A percentile compares a stretch with the other conserved stretches of the same genome.
Conservation (phyloP, 2,113 vertebrate genomes). For the Petromus typicus region DNA sequence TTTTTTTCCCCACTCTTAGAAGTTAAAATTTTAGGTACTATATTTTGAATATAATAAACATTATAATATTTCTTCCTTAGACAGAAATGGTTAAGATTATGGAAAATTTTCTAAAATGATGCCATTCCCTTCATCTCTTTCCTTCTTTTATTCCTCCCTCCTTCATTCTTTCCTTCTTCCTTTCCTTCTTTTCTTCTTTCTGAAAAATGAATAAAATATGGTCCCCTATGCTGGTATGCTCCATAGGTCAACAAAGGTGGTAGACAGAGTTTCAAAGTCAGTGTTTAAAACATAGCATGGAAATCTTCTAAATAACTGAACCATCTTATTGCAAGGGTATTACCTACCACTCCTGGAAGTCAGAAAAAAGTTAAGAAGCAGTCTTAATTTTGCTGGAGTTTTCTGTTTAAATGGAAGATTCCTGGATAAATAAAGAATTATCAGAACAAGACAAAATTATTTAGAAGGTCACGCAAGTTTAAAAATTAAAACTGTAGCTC, state of each 20-base stretch:
- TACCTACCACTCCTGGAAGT: not conserved
- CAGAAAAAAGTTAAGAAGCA: not conserved
- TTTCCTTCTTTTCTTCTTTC: not conserved
- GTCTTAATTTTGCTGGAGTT: not conserved
- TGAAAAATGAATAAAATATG: not conserved
- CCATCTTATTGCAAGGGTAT: not conserved
- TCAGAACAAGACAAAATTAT: not conserved
- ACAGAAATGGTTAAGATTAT: conserved; percentile 31
- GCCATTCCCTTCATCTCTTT: not conserved
- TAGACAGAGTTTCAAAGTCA: not conserved
- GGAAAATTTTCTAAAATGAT: conserved; percentile 11
- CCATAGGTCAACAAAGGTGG: not conserved
- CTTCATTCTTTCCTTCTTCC: not conserved
- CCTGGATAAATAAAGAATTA: not conserved
- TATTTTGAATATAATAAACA: conserved; percentile 40
- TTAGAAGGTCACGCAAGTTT: not conserved
- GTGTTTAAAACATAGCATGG: not conserved
- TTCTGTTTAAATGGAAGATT: not conserved
- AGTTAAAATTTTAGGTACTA: conserved; percentile 3
- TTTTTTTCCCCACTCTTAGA: not conserved
- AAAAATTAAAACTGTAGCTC: not conserved
- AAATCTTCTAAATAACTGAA: not conserved
- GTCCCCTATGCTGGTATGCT: not conserved
- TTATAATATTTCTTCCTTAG: not conserved
- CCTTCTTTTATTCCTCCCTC: not conserved